phyloP scores from a whole-genome alignment of 2,797 vertebrate genomes.

The Lycodopsis pacificus region DNA sequence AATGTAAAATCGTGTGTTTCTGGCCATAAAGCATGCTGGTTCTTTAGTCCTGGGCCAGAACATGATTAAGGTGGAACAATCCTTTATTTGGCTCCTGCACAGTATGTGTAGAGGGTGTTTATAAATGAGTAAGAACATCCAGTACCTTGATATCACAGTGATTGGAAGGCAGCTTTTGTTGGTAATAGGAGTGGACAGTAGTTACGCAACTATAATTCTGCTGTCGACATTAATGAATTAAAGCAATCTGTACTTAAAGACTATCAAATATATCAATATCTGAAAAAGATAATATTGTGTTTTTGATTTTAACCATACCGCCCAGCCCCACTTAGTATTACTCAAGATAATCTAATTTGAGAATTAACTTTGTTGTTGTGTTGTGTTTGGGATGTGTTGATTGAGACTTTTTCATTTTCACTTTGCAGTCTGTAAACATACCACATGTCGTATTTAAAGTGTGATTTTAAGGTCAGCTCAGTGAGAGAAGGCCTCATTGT shows the following conservation, averaged over 20 bases:
- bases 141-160: neutral
- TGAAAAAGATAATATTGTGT: neutral
- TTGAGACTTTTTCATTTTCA: conserved; percentile 3
- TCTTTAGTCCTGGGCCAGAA: conserved; percentile 4
- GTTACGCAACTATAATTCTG: neutral
- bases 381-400: neutral
- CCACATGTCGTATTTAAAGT: neutral
- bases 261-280: neutral
- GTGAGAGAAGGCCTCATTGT: neutral
- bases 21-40: neutral
- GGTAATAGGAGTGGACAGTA: too few species aligned
- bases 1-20: neutral
- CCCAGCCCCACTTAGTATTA: neutral
- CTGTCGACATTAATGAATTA: neutral
- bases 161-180: neutral
- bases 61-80: conserved; percentile 2
- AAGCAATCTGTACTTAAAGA: neutral
- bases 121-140: neutral
- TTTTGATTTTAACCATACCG: neutral
- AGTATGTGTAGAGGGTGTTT: neutral
- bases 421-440: conserved; percentile 14
- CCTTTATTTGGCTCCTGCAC: neutral
- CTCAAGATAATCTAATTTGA: neutral
- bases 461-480: conserved; percentile 17
- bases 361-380: conserved; percentile 4